Evolutionary conservation across 2,888 invertebrate genomes (phyloP), one percentile per base, ranked within the genome.

Genomic region (Syritta pipiens): DNA sequence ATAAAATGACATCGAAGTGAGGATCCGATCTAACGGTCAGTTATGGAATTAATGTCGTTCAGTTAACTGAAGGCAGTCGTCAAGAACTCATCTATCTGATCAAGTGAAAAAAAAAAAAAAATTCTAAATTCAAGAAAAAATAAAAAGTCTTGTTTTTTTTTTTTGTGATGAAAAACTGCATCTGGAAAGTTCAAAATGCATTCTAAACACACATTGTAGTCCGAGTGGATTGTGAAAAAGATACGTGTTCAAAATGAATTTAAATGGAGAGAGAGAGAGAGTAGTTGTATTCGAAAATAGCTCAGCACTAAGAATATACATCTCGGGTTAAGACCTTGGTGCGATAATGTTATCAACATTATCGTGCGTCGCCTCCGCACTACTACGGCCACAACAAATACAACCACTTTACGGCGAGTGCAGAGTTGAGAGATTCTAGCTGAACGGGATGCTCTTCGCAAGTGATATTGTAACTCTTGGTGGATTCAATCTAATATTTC

Each of bases 1-100:
- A 88, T 86, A 84, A 86, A 88, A 88, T 86, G 86, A 87, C 88
- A 86, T 84, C 82, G 86, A 84, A 85, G 86, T 86, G 83, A 85
- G 84, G 87, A 86, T 86, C 86, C 82, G 51, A 81, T 84, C 83
- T 84, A 83, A 84, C 85, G 87, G 88, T 88, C 88, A 88, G 88
- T 88, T 84, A 84, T 83, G 84, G 85, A 86, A 84, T 85, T 85
- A 86, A 86, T 86, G 85, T 87, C 86, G 85, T 84, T 84, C 86
- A 83, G 84, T 85, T 83, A 86, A 83, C 83, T 83, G 71, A 69
- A 55, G 48, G 67, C 81, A 62, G 81, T 24, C 67, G 60, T 46
- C 60, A 40, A 53, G 65, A 37, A 57, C 19, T 17, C 72, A 72
- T 40, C 57, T 7, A 4, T 44, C 10, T 37, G 28, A 32, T 40